These are phyloP conservation scores for Darevskia mixta DNA, from an alignment of 2,797 vertebrate genomes.

Conservation along the genomic window DNA sequence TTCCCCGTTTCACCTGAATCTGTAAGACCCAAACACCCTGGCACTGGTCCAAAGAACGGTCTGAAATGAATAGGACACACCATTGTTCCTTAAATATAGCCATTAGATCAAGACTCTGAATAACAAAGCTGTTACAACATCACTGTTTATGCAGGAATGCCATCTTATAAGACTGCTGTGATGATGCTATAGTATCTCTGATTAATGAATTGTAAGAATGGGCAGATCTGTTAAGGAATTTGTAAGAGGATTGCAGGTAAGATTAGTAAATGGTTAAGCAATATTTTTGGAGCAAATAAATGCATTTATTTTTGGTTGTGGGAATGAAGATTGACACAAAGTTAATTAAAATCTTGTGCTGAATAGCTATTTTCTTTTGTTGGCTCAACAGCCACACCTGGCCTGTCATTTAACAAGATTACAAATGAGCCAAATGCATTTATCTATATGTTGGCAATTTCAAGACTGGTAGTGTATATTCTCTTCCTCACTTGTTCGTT, in stretches of 20 bases:
- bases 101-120: background rate
- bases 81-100: background rate
- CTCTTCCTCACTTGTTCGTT: too few species aligned
- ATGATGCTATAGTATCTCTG: conserved; percentile 21
- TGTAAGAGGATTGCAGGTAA: background rate
- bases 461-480: background rate
- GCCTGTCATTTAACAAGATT: conserved; percentile 8
- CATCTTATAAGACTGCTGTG: background rate
- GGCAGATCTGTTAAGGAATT: conserved; percentile 15
- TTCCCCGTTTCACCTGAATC: background rate
- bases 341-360: conserved; percentile 28
- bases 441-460: background rate
- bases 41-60: too few species aligned
- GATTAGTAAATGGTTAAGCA: conserved; percentile 12
- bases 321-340: conserved; percentile 10
- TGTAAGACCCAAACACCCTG: too few species aligned
- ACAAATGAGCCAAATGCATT: background rate
- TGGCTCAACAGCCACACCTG: conserved; percentile 26
- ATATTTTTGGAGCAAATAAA: conserved; percentile 5
- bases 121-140: background rate
- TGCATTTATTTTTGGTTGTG: background rate
- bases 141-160: background rate
- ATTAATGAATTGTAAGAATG: conserved; percentile 36
- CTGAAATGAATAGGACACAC: too few species aligned
- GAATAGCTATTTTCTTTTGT: conserved; percentile 28